Percentiles rank a stretch among this genome's conserved stretches.
Conservation (phyloP, 2,113 vertebrate genomes). For the Ardeotis arabs region DNA sequence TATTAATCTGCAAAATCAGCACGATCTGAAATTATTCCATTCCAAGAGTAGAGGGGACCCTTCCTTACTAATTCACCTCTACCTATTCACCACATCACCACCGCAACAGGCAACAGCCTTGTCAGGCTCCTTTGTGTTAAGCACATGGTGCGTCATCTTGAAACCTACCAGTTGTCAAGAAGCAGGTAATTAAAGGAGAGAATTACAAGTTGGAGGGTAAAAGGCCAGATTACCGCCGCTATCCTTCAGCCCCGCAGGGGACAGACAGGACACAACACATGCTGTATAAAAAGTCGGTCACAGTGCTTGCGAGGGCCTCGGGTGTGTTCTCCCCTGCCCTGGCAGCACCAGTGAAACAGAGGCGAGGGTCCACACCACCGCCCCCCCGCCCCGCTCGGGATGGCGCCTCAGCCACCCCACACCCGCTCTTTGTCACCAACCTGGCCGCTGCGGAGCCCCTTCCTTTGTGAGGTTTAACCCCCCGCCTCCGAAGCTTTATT, state of each 20-base stretch:
- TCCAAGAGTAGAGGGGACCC: neutral
- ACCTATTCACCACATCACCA: neutral
- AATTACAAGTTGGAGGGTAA: neutral
- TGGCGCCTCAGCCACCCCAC: neutral
- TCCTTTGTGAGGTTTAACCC: neutral
- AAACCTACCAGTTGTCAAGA: neutral
- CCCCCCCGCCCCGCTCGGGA: fast-evolving
- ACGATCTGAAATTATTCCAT: neutral
- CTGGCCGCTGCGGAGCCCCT: neutral
- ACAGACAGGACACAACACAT: too few relatives aligned
- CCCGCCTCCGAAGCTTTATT: neutral
- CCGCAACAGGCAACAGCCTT: fast-evolving
- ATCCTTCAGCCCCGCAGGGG: neutral
- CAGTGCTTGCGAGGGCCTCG: too few relatives aligned
- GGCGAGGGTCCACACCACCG: fast-evolving
- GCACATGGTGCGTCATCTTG: too few relatives aligned
- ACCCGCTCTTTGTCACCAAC: neutral
- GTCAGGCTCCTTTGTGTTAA: too few relatives aligned
- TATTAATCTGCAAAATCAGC: neutral
- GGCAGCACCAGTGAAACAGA: fast-evolving
- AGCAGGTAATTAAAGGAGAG: neutral
- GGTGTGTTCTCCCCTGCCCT: fast-evolving
- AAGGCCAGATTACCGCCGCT: neutral
- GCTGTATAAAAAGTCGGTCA: fast-evolving
- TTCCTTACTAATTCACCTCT: neutral